Evolutionary conservation across 2,797 vertebrate genomes (phyloP).

Genomic region (Melanotaenia maccullochi): DNA sequence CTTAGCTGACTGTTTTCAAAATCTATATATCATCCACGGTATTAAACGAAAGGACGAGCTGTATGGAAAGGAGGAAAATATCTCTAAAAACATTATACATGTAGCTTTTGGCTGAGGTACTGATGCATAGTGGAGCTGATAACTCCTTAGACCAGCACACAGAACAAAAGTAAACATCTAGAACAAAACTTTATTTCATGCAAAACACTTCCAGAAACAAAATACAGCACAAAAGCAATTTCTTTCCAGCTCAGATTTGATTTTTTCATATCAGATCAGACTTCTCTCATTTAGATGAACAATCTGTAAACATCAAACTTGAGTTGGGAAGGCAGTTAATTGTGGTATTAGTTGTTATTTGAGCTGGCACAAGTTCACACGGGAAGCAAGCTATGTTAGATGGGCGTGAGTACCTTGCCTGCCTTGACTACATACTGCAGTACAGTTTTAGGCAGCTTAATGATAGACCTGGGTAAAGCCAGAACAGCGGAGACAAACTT

Average conservation of each 20-base stretch:
- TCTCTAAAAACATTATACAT: too few relatives aligned
- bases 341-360: conserved; percentile 41
- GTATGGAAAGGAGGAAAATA: neutral
- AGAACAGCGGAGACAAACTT: conserved; percentile 98
- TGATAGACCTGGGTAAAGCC: conserved; percentile 98
- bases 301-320: conserved; percentile 30
- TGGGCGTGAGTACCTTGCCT: conserved; percentile 91
- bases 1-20: too few relatives aligned
- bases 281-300: neutral
- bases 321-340: conserved; percentile 81
- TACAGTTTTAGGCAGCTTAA: conserved; percentile 99
- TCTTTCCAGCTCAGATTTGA: conserved; percentile 48
- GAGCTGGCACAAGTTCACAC: conserved; percentile 64
- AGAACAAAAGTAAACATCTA: neutral
- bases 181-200: conserved; percentile 13
- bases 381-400: conserved; percentile 53
- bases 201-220: conserved; percentile 37
- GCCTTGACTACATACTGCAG: conserved; percentile 98
- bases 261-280: neutral
- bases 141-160: conserved; percentile 1
- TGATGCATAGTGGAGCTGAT: neutral
- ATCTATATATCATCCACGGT: too few relatives aligned
- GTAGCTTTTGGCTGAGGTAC: too few relatives aligned
- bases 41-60: neutral
- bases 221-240: conserved; percentile 37